Conservation (phyloP, 2,797 vertebrate species). For the Acrocephalus scirpaceus region DNA sequence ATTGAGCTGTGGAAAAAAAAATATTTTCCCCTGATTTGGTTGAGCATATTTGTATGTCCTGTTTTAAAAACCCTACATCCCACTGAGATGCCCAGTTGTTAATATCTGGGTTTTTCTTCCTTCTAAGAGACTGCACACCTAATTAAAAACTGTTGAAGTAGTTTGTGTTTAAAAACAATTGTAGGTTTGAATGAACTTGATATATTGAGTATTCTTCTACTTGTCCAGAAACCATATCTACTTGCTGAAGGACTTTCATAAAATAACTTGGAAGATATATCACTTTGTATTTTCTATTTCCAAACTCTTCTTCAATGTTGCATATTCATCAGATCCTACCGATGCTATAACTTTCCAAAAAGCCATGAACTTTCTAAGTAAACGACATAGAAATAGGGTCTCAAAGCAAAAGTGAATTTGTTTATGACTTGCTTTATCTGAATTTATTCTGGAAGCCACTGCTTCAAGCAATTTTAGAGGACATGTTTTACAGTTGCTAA, state of each 20-base stretch:
- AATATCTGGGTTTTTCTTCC: background rate
- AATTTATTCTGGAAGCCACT: background rate
- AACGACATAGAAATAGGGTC: background rate
- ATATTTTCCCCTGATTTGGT: background rate
- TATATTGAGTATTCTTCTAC: background rate
- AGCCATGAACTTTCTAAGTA: background rate
- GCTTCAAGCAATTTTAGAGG: background rate
- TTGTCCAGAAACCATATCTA: background rate
- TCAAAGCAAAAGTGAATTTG: background rate
- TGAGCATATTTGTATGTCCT: background rate
- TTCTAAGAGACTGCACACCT: background rate
- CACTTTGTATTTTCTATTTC: background rate
- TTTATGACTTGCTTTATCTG: background rate
- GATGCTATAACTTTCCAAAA: background rate
- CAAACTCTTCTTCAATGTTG: background rate
- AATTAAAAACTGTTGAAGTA: background rate
- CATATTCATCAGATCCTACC: background rate
- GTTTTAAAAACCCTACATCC: background rate
- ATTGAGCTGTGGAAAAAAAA: background rate
- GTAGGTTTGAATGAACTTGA: background rate
- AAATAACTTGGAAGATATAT: background rate
- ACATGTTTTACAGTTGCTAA: background rate
- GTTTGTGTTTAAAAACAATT: background rate
- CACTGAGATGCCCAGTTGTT: background rate
- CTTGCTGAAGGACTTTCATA: background rate